Evolutionary conservation across 2,888 invertebrate species (phyloP), one percentile per base, ranked within the genome.

Genomic region (Morpho deidamia): DNA sequence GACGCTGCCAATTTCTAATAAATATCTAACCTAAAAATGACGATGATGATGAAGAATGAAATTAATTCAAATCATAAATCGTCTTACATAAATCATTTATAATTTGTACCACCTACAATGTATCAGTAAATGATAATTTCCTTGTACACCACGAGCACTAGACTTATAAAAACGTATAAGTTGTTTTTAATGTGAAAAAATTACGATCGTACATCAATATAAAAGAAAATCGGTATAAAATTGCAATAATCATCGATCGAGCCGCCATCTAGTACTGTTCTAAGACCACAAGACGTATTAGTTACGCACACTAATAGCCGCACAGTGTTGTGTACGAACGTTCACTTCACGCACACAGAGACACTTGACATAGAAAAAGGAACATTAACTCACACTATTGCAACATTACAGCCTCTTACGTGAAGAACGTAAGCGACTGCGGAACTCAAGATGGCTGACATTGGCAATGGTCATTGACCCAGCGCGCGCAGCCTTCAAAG

Each of bases 391-490:
- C 88, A 86, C 87, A 89, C 88, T 69, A 65, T 65, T 70, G 70
- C 70, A 71, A 70, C 71, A 75, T 88, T 88, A 88, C 88, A 85
- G 87, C 84, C 81, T 88, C 88, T 88, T 88, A 88, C 88, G 88
- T 88, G 86, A 85, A 78, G 85, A 81, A 85, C 85, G 85, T 86
- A 87, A 88, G 86, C 87, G 79, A 84, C 76, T 82, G 87, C 88
- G 88, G 88, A 87, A 88, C 86, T 84, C 86, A 87, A 88, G 83
- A 87, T 88, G 88, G 88, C 89, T 89, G 89, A 88, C 89, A 89
- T 89, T 89, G 89, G 89, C 89, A 89, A 86, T 89, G 89, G 86
- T 86, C 87, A 67, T 74, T 79, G 86, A 87, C 76, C 87, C 76
- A 66, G 70, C 81, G 77, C 78, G 79, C 78, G 81, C 81, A 88